Base-by-base conservation (phyloP, 23 tunicate species). In the Ciona savignyi region DNA sequence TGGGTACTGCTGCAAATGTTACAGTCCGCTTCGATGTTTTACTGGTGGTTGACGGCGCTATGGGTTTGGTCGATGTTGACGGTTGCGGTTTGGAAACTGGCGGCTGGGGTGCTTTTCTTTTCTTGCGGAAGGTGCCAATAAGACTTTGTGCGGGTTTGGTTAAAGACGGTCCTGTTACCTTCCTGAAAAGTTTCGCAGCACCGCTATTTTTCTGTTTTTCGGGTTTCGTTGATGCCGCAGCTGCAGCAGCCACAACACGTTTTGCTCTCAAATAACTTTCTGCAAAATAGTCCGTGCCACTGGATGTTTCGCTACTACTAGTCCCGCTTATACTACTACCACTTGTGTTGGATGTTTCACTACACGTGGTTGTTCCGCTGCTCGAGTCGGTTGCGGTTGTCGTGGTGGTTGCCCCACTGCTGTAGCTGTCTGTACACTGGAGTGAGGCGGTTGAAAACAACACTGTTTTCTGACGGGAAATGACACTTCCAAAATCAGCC, bases 371-470 rank as follows among this genome's bases (percentile, higher is more conserved):
- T 30, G 97, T 90, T 20, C 63, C 78, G 35, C 85, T 63, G 76
- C 97, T 75, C 0, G 97, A 90, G 75, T 88, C 96, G 20, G 96
- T 82, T 24, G 76, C 95, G 15, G 86, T 71, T 1, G 83, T 77
- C 1, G 67, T 63, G 11, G 77, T 33, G 27, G 72, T 29, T 25
- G 65, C 51, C 11, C 68, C 77, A 25, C 75, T 75, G 11, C 75
- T 48, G 71, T 69, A 78, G 28, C 65, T 27, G 25, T 65, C 67
- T 11, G 24, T 33, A 30, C 78, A 29, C 23, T 11, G 72, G 9
- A 77, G 35, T 35, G 25, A 23, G 74, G 26, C 51, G 23, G 70
- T 48, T 26, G 95, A 33, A 26, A 25, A 68, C 23, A 78, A 9
- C n/a, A n/a, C n/a, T n/a, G n/a, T n/a, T 26, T 73, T 73, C 62